Conservation (phyloP, 1,140 invertebrate genomes). For the Diabrotica undecimpunctata region DNA sequence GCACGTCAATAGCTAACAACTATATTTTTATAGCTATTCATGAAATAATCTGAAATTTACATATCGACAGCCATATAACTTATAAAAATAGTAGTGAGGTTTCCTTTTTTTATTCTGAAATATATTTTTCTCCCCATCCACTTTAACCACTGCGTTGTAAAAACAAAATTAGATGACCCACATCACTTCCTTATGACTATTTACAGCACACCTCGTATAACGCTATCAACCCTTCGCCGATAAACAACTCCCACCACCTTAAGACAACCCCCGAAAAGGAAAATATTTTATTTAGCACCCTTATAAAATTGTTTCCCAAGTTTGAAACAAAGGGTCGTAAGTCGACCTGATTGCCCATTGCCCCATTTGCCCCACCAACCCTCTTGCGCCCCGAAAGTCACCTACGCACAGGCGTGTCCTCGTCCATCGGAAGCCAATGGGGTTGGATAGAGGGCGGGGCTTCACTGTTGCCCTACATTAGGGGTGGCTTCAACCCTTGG, state of each 20-base stretch:
- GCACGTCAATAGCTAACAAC: too few species aligned
- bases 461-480: conserved; percentile 1
- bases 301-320: conserved; percentile 10
- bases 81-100: too few species aligned
- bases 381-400: not conserved
- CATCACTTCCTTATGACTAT: not conserved
- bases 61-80: too few species aligned
- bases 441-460: not conserved
- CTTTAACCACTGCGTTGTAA: too few species aligned
- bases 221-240: not conserved
- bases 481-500: conserved; percentile 9
- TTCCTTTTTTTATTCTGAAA: too few species aligned
- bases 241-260: conserved; percentile 9
- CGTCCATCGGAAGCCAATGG: not conserved
- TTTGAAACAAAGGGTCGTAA: conserved; percentile 18
- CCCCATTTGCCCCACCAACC: conserved; percentile 1
- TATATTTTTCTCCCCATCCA: too few species aligned
- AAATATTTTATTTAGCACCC: conserved; percentile 15
- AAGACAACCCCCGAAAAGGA: conserved; percentile 8
- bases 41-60: too few species aligned
- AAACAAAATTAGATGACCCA: not conserved
- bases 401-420: conserved; percentile 14
- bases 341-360: conserved; percentile 9
- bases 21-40: too few species aligned
- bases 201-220: not conserved